Conservation (phyloP, 1,140 invertebrate species). For the Eriocheir sinensis region DNA sequence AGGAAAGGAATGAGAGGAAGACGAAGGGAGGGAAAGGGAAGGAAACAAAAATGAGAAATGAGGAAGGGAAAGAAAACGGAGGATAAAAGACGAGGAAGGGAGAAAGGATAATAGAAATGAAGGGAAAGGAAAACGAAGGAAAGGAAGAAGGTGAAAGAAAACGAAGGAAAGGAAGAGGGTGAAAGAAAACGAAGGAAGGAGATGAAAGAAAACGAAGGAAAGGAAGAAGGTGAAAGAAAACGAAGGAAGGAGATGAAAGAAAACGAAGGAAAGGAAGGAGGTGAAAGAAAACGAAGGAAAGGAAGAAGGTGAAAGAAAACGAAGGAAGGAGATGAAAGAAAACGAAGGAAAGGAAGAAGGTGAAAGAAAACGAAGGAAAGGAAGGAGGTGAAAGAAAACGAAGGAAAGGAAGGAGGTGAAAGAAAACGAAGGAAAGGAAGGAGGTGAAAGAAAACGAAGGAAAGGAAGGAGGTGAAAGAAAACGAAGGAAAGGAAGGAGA, state of each 20-base stretch:
- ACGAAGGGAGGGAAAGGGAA: background rate
- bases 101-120: too few species aligned
- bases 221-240: background rate
- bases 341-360: background rate
- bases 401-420: background rate
- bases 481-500: background rate
- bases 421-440: background rate
- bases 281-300: background rate
- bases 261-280: background rate
- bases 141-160: background rate
- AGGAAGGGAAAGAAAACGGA: background rate
- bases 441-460: background rate
- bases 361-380: background rate
- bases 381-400: too few species aligned
- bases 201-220: background rate
- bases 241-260: too few species aligned
- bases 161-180: background rate
- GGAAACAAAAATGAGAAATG: background rate
- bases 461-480: too few species aligned
- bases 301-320: background rate
- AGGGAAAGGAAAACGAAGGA: background rate
- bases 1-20: background rate
- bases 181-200: background rate
- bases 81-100: background rate
- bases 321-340: background rate